A percentile compares a stretch with the other conserved stretches of the same genome.
These are phyloP conservation scores for Nipponacmea schrenckii DNA, from an alignment of 2,888 invertebrate species.

Conservation along the genomic window DNA sequence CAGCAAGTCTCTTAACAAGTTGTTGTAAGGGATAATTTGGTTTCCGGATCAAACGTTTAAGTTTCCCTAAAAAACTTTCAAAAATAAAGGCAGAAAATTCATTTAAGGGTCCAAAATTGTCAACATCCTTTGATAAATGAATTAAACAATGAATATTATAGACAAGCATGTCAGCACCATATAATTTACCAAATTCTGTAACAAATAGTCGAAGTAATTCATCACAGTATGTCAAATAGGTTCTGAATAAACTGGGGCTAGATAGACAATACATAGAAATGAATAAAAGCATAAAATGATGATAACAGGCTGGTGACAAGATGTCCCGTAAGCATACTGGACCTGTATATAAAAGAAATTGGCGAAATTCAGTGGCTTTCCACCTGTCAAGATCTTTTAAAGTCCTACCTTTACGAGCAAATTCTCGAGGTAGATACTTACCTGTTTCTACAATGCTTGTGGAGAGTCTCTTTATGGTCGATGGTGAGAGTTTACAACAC, in stretches of 20 bases:
- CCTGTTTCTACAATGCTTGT: too few relatives aligned
- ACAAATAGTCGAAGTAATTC: constrained; percentile 28
- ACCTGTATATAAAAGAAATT: constrained; percentile 51
- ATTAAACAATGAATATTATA: too few relatives aligned
- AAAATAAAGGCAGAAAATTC: background rate
- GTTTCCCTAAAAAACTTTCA: background rate
- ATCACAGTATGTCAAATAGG: too few relatives aligned
- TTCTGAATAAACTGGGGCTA: too few relatives aligned
- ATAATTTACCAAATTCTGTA: constrained; percentile 25
- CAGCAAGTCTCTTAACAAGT: background rate
- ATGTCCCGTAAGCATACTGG: too few relatives aligned
- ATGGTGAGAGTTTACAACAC: too few relatives aligned
- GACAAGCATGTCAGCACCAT: constrained; percentile 21
- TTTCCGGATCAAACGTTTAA: background rate
- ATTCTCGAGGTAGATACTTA: constrained; percentile 37
- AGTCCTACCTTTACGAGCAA: constrained; percentile 40
- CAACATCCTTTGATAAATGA: too few relatives aligned
- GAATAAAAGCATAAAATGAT: too few relatives aligned
- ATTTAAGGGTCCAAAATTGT: too few relatives aligned
- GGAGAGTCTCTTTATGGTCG: too few relatives aligned
- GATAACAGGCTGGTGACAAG: too few relatives aligned
- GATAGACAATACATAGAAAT: too few relatives aligned
- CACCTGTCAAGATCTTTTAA: constrained; percentile 43
- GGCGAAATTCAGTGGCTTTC: constrained; percentile 52
- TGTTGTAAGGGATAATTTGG: background rate